These are phyloP conservation scores for Ostrea denselamellosa DNA, from an alignment of 1,140 invertebrate genomes.

Conservation along the genomic window DNA sequence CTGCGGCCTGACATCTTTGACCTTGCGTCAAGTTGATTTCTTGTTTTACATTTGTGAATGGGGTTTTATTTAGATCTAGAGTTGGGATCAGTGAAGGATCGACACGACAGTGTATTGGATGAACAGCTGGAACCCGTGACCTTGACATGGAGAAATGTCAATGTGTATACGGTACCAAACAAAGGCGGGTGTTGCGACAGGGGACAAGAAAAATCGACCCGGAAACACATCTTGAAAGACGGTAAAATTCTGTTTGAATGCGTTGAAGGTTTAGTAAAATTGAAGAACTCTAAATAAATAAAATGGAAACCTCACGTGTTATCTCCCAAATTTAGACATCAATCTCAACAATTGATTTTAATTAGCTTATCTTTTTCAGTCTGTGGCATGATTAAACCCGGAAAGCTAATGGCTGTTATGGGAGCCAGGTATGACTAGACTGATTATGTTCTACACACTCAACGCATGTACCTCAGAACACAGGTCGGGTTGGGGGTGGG, in stretches of 20 bases:
- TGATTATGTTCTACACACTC: too few relatives aligned
- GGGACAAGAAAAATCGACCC: constrained; percentile 30
- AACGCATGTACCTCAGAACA: too few relatives aligned
- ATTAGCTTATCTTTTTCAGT: constrained; percentile 80
- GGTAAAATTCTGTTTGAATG: constrained; percentile 50
- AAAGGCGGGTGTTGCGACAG: constrained; percentile 66
- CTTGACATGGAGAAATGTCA: constrained; percentile 86
- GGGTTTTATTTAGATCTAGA: not conserved
- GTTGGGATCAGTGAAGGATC: not conserved
- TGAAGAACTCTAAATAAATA: too few relatives aligned
- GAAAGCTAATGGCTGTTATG: constrained; percentile 94
- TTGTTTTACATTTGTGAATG: too few relatives aligned
- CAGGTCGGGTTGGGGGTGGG: too few relatives aligned
- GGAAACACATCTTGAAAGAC: constrained; percentile 75
- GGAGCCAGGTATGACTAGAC: constrained; percentile 83
- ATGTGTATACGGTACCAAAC: constrained; percentile 83
- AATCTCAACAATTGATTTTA: too few relatives aligned
- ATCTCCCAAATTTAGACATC: too few relatives aligned
- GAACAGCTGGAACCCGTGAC: constrained; percentile 76
- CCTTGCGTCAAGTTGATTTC: too few relatives aligned
- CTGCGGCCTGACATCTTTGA: too few relatives aligned
- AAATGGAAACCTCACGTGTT: too few relatives aligned
- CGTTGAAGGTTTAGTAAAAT: too few relatives aligned
- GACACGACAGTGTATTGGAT: not conserved
- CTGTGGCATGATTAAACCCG: constrained; percentile 91